These are phyloP conservation scores for Apteryx owenii DNA, from an alignment of 2,113 vertebrate species.

Conservation along the genomic window DNA sequence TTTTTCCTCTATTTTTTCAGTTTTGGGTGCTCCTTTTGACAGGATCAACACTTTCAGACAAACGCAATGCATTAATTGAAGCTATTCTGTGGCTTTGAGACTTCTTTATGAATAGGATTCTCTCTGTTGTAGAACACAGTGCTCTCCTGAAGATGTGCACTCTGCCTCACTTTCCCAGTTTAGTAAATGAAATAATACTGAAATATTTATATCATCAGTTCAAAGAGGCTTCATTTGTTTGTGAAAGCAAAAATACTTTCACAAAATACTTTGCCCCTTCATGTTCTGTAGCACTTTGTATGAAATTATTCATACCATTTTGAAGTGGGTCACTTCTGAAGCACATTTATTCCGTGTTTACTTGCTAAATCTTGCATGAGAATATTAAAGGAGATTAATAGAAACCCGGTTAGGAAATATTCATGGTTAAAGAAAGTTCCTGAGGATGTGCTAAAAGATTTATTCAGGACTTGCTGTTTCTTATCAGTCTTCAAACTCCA, in stretches of 20 bases:
- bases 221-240: conserved; percentile 51
- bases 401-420: conserved; percentile 11
- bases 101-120: not conserved
- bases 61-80: not conserved
- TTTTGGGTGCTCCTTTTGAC: not conserved
- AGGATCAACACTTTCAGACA: not conserved
- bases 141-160: not conserved
- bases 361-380: conserved; percentile 63
- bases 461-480: conserved; percentile 17
- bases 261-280: conserved; percentile 30
- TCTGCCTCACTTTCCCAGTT: conserved; percentile 2
- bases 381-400: conserved; percentile 46
- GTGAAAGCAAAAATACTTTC: conserved; percentile 39
- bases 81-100: not conserved
- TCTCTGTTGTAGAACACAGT: not conserved
- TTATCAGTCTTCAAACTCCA: not conserved
- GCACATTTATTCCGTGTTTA: conserved; percentile 40
- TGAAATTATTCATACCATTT: conserved; percentile 38
- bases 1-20: not conserved
- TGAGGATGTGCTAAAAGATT: conserved; percentile 18
- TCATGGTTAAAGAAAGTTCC: not conserved
- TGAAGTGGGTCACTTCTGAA: not conserved
- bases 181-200: conserved; percentile 9
- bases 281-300: not conserved
- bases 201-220: conserved; percentile 32